phyloP scores from a whole-genome alignment of 2,888 invertebrate species.

The Pandemis corylana region DNA sequence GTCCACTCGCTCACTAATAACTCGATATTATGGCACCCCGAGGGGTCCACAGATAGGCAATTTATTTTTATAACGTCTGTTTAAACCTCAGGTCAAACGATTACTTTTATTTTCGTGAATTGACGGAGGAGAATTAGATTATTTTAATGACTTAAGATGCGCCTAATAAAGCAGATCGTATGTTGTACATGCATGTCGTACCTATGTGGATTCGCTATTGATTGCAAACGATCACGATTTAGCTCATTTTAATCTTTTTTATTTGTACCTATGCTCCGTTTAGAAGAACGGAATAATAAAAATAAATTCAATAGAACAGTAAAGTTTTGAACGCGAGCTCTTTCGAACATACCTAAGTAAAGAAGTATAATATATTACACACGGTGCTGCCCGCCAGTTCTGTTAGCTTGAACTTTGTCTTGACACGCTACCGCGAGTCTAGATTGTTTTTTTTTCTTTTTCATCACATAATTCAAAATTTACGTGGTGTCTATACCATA shows the following conservation, averaged over 20 bases:
- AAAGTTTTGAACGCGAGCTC: neutral
- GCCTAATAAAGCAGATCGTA: neutral
- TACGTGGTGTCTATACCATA: neutral
- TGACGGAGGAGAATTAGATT: slow-evolving; percentile 35
- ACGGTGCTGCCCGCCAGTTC: too few relatives aligned
- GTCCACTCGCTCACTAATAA: slow-evolving; percentile 42
- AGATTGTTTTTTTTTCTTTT: too few relatives aligned
- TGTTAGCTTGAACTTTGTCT: too few relatives aligned
- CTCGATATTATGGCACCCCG: slow-evolving; percentile 41
- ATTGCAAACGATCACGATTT: too few relatives aligned
- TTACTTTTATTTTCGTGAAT: slow-evolving; percentile 39
- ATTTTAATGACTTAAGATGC: slow-evolving; percentile 14
- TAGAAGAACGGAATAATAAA: neutral
- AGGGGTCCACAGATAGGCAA: slow-evolving; percentile 40
- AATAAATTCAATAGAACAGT: neutral
- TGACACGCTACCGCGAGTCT: too few relatives aligned
- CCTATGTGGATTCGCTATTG: too few relatives aligned
- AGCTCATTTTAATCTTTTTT: too few relatives aligned
- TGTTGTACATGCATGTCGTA: too few relatives aligned
- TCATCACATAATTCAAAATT: too few relatives aligned
- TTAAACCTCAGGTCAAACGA: slow-evolving; percentile 42
- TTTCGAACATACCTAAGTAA: neutral
- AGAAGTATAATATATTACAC: too few relatives aligned
- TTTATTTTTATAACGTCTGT: slow-evolving; percentile 43
- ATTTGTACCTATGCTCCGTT: too few relatives aligned